Conservation (phyloP, 1,140 invertebrate genomes). For the Brachionus koreanus region DNA sequence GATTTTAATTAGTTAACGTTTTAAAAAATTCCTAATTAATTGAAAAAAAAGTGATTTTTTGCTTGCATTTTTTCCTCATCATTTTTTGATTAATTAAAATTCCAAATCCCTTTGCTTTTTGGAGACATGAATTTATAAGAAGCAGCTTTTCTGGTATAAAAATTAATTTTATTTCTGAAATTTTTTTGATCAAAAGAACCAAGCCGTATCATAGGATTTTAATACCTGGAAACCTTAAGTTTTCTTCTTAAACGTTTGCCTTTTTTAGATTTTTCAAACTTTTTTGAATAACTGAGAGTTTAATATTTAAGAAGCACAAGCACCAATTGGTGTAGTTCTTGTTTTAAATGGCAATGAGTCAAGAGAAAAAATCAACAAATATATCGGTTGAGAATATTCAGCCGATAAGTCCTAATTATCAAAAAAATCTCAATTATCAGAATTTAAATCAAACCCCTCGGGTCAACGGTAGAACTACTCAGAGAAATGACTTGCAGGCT, state of each 20-base stretch:
- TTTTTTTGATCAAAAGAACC: background rate
- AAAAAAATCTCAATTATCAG: background rate
- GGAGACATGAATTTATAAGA: background rate
- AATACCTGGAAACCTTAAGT: background rate
- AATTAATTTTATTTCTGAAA: background rate
- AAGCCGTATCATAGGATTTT: background rate
- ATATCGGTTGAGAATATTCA: conserved; percentile 28
- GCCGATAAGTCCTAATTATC: background rate
- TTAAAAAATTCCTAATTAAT: conserved; percentile 30
- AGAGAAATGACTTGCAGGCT: background rate
- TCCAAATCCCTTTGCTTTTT: background rate
- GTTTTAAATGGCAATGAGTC: background rate
- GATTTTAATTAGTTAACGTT: conserved; percentile 39
- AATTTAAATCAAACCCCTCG: background rate
- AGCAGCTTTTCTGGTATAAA: background rate
- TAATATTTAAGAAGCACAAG: background rate
- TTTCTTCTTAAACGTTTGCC: background rate
- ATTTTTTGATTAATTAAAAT: conserved; percentile 33
- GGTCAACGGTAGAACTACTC: background rate
- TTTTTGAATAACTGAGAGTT: background rate
- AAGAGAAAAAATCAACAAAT: background rate
- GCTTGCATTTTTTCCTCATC: conserved; percentile 1
- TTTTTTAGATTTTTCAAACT: background rate
- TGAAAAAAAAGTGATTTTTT: conserved; percentile 2
- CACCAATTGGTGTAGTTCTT: background rate